Percentiles rank a stretch among this genome's conserved stretches.
Evolutionary conservation across 1,140 invertebrate genomes (phyloP).

Genomic region (Ceratina japonica): DNA sequence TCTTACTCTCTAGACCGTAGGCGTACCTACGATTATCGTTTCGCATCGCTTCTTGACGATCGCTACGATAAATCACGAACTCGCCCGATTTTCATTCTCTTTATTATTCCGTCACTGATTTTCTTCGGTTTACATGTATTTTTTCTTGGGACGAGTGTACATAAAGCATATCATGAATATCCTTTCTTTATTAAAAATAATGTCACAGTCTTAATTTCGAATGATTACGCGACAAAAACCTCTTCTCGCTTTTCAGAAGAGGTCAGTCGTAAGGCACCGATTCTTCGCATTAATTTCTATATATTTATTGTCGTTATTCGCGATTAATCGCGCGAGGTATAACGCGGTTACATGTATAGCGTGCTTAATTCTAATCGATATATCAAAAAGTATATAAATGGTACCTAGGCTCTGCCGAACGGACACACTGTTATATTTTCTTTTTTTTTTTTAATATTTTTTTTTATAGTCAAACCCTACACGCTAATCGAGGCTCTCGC

Average conservation of each 20-base stretch:
- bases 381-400: background rate
- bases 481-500: background rate
- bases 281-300: background rate
- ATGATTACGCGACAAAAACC: background rate
- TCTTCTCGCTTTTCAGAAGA: background rate
- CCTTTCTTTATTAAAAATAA: conserved; percentile 1
- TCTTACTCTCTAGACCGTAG: conserved; percentile 65
- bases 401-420: background rate
- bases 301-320: background rate
- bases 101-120: background rate
- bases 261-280: conserved; percentile 13
- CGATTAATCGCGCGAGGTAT: background rate
- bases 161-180: background rate
- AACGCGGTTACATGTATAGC: no score
- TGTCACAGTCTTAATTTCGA: background rate
- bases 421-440: background rate
- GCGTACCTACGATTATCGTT: no score
- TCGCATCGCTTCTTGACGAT: no score
- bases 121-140: no score
- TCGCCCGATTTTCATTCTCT: no score
- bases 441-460: background rate
- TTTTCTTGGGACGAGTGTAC: no score
- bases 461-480: background rate
- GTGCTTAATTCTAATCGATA: conserved; percentile 7
- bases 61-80: no score